Percentiles rank a stretch among this genome's conserved stretches.
Evolutionary conservation across 2,797 vertebrate genomes (phyloP).

Genomic region (Cossypha polioptera): DNA sequence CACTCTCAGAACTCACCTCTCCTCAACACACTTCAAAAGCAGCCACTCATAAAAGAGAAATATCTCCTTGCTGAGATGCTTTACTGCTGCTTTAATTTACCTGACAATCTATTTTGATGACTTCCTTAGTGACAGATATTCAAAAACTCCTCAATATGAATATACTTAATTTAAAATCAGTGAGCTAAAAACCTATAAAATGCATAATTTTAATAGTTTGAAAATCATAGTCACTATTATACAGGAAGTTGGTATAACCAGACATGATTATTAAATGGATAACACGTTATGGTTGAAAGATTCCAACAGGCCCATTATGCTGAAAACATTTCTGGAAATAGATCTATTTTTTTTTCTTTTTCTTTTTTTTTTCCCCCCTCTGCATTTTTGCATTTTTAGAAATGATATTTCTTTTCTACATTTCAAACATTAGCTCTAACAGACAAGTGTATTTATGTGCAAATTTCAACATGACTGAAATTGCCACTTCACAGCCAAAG

Average conservation of each 20-base stretch:
- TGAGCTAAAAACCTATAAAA: slow-evolving; percentile 32
- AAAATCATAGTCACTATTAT: background rate
- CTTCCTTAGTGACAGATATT: background rate
- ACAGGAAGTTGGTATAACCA: slow-evolving; percentile 11
- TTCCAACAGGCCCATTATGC: background rate
- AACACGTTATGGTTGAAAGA: slow-evolving; percentile 15
- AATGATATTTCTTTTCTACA: background rate
- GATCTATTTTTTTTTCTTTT: background rate
- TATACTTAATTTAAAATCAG: slow-evolving; percentile 32
- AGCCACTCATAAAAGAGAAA: background rate
- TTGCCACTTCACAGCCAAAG: background rate
- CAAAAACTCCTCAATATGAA: background rate
- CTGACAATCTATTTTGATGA: slow-evolving; percentile 23
- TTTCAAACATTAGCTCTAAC: background rate
- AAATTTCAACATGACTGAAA: slow-evolving; percentile 2
- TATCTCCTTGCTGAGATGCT: background rate
- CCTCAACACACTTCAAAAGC: background rate
- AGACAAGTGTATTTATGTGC: background rate
- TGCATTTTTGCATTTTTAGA: background rate
- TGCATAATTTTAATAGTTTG: slow-evolving; percentile 29
- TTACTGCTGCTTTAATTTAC: slow-evolving; percentile 12
- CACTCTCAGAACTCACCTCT: background rate
- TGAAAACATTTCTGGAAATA: slow-evolving; percentile 17
- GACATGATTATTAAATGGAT: slow-evolving; percentile 7
- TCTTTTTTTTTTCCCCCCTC: too few species aligned